Base-by-base conservation (phyloP, 1,140 invertebrate species). In the Neelides sp. region DNA sequence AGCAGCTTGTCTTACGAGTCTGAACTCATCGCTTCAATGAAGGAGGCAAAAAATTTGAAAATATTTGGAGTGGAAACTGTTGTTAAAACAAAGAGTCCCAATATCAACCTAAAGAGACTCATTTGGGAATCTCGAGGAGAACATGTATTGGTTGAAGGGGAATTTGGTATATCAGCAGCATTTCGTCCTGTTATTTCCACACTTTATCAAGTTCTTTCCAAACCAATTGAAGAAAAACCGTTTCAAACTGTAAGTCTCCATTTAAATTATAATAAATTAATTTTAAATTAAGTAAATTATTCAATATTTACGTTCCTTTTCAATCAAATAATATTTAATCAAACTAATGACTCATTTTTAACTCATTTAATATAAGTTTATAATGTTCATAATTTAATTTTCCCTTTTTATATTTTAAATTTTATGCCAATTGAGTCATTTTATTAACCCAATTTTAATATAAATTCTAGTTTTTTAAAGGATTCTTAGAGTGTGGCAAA, bases 51-150 rank as follows among this genome's bases (percentile, higher is more conserved):
- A 23, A 42, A 48, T 23, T 45, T 54, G 13, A 49, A 39, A 30
- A 12, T 55, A 2, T 36, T 45, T 22, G 53, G 48, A 7, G 42
- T 50, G n/a, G 53, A 55, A 45, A 12, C 41, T 1, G 34, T 34
- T 24, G 34, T 47, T 34, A 30, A 34, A 17, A 30, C 13, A 8
- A 20, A 36, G 28, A 27, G 20, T n/a, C 43, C 53, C 12, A 35
- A 40, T 17, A 34, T 17, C 1, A 50, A 32, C 30, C 17, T 51
- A n/a, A 15, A 46, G 39, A 42, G 4, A 27, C 24, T 28, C 10
- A 15, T 20, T 3, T 1, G 24, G 28, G 20, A 4, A 17, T 30
- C 36, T 3, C 3, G 10, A 5, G 34, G 41, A 4, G 4, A 34
- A 42, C 20, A 35, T 24, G 32, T 40, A 24, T 5, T 48, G 5